Conservation (phyloP, 2,113 vertebrate genomes). For the Columbina picui region DNA sequence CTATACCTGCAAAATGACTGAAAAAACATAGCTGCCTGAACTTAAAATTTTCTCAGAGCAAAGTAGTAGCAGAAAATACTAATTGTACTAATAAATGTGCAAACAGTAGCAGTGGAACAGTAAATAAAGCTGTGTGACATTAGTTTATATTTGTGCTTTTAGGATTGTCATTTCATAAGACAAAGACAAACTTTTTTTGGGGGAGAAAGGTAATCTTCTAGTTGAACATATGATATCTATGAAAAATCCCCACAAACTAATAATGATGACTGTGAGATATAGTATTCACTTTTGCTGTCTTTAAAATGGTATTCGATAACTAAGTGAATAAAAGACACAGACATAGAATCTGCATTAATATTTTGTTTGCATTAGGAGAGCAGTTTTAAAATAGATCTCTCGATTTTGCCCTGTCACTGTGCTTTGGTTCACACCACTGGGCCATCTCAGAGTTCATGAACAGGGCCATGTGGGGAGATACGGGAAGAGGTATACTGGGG, state of each 20-base stretch:
- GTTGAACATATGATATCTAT: background rate
- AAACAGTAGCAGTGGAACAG: background rate
- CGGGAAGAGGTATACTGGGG: background rate
- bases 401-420: accelerated
- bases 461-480: background rate
- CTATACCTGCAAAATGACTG: background rate
- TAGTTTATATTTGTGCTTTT: background rate
- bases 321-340: background rate
- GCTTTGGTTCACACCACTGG: background rate
- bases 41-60: background rate
- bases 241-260: background rate
- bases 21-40: background rate
- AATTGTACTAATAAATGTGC: background rate
- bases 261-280: background rate
- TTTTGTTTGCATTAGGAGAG: background rate
- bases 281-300: background rate
- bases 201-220: background rate
- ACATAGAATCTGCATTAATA: accelerated
- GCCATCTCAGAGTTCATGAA: no score
- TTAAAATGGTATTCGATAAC: background rate
- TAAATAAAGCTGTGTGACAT: background rate
- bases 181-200: background rate
- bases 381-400: background rate
- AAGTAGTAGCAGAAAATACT: background rate
- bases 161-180: background rate